A percentile compares a stretch with the other conserved stretches of the same genome.
Conservation (phyloP, 2,113 vertebrate genomes). For the Tonatia bakeri region DNA sequence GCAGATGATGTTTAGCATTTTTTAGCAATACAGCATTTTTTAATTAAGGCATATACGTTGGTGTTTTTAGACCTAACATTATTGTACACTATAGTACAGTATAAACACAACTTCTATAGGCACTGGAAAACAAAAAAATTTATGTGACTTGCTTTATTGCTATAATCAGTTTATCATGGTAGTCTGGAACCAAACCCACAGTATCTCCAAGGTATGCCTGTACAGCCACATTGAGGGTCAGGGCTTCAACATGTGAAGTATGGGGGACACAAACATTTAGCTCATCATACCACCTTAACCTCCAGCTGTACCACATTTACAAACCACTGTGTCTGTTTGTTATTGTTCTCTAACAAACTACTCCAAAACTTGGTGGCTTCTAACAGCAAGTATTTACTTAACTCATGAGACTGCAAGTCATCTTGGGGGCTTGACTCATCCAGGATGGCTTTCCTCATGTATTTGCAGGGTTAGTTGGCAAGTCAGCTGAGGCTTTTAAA, state of each 20-base stretch:
- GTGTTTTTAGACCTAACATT: not conserved
- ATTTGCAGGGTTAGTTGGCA: not conserved
- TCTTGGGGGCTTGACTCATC: not conserved
- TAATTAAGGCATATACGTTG: not conserved
- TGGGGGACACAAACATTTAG: not conserved
- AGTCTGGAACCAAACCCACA: not conserved
- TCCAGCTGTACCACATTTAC: not conserved
- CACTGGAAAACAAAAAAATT: not conserved
- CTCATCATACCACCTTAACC: not conserved
- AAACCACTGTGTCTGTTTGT: not conserved
- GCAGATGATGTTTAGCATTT: not conserved
- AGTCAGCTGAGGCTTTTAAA: not conserved
- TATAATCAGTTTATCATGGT: not conserved
- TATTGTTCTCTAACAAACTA: not conserved
- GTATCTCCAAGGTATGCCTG: not conserved
- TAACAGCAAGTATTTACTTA: not conserved
- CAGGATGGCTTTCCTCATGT: not conserved
- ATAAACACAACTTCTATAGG: not conserved
- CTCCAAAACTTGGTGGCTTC: not conserved
- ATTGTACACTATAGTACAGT: not conserved
- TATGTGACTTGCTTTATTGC: not conserved
- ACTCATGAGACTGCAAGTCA: not conserved
- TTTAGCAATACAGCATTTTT: not conserved
- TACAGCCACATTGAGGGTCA: not conserved
- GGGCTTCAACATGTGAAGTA: not conserved